Evolutionary conservation across 2,797 vertebrate species (phyloP), one percentile per base, ranked within the genome.

Genomic region (Notolepis coatsorum): DNA sequence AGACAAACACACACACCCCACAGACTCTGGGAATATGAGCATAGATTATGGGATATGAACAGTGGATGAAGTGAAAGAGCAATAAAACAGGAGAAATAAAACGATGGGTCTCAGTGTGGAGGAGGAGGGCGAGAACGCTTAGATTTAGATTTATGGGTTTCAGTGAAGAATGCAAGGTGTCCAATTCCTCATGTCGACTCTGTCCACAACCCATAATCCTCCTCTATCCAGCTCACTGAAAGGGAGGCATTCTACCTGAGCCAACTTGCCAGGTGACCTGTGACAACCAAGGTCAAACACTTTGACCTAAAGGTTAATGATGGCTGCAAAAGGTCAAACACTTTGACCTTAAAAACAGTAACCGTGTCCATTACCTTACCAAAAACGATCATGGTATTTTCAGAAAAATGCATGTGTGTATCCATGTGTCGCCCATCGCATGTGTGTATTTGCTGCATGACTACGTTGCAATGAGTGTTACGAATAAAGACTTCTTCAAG

Each of bases 111-210:
- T 57, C 77, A 75, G 68, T 85, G 80, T 79, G 45, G 56, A 66
- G 68, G 37, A 9, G 61, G 48, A 23, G 68, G 50, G 2, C 30
- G 73, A n/a, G n/a, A n/a, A n/a, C n/a, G n/a, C n/a, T n/a, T n/a
- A n/a, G n/a, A 28, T 10, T 20, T 21, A 61, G 83, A 90, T 86
- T 87, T 78, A 88, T 85, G 73, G 53, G 66, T 71, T 79, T 67
- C 55, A 60, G 55, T 64, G 56, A 88, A 79, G 84, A 88, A 88
- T 84, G 81, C 39, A 65, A 76, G 61, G 82, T 87, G 86, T 82
- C 76, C 68, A 88, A 75, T 90, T 90, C 84, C 81, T 85, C 83
- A 82, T 77, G 79, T 75, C 43, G 75, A 27, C 63, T 84, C 75
- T 71, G 61, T 67, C 69, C 68, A 82, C 61, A 80, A 62, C 61